Conservation (phyloP, 1,140 invertebrate species). For the Platorchestia sp. region DNA sequence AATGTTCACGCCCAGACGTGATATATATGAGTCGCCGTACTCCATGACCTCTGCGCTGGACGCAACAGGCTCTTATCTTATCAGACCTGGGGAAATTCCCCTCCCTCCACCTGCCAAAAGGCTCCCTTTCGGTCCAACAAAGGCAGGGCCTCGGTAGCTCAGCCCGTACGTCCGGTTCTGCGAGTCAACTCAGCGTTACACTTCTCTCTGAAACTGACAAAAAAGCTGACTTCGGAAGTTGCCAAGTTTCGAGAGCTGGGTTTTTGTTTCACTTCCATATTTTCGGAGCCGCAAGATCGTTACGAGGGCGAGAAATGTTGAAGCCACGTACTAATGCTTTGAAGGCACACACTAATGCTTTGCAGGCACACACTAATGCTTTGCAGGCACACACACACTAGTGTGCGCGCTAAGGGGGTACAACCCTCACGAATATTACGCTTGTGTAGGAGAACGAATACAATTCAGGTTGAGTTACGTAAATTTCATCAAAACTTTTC, state of each 20-base stretch:
- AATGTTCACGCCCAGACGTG: neutral
- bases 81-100: neutral
- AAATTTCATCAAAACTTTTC: too few relatives aligned
- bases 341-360: too few relatives aligned
- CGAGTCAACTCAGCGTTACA: neutral
- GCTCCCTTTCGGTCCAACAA: neutral
- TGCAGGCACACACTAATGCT: too few relatives aligned
- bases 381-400: too few relatives aligned
- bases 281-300: neutral
- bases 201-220: neutral
- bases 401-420: too few relatives aligned
- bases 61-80: conserved; percentile 6
- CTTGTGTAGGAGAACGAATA: too few relatives aligned
- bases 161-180: neutral
- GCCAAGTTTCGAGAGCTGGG: neutral
- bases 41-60: neutral
- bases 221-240: neutral
- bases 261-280: neutral
- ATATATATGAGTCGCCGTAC: neutral
- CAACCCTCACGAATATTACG: too few relatives aligned
- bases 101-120: neutral
- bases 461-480: too few relatives aligned
- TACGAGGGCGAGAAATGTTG: too few relatives aligned
- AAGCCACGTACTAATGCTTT: too few relatives aligned
- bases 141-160: neutral